Evolutionary conservation across 2,113 vertebrate genomes (phyloP).

Genomic region (Rynchops niger): DNA sequence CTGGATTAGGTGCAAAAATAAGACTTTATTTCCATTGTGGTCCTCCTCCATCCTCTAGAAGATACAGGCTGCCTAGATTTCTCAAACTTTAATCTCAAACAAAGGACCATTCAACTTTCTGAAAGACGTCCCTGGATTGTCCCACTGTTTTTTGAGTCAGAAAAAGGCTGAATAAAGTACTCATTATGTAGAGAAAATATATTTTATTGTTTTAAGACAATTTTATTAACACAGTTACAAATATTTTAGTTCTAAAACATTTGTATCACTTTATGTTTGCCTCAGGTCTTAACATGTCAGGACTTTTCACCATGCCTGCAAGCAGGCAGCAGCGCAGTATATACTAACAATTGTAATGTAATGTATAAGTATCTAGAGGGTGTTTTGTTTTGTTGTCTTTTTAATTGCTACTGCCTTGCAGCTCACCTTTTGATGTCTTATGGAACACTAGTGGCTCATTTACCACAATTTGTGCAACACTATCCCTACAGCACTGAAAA

Average conservation of each 20-base stretch:
- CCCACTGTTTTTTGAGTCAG: not conserved
- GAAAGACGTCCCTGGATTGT: not conserved
- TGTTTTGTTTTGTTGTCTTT: not conserved
- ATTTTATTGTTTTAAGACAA: not conserved
- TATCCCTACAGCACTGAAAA: not conserved
- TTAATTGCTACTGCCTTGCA: not conserved
- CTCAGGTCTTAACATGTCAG: not conserved
- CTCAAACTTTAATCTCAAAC: not conserved
- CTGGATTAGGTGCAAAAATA: not conserved
- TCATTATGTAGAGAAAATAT: not conserved
- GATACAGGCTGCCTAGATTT: not conserved
- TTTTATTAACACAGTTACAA: not conserved
- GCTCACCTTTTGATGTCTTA: conserved; percentile 6
- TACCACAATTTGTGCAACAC: not conserved
- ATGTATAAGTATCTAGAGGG: not conserved
- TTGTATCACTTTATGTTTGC: not conserved
- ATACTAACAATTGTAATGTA: not conserved
- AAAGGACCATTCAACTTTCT: not conserved
- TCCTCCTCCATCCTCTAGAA: not conserved
- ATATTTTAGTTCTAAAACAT: not conserved
- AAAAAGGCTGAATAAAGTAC: not conserved
- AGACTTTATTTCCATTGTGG: not conserved
- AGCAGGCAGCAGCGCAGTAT: not conserved
- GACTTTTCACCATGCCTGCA: not conserved
- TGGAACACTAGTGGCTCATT: not conserved